These are phyloP conservation scores for Acropora tenuis DNA, from an alignment of 64 coral and sea anemone genomes.

Conservation along the genomic window DNA sequence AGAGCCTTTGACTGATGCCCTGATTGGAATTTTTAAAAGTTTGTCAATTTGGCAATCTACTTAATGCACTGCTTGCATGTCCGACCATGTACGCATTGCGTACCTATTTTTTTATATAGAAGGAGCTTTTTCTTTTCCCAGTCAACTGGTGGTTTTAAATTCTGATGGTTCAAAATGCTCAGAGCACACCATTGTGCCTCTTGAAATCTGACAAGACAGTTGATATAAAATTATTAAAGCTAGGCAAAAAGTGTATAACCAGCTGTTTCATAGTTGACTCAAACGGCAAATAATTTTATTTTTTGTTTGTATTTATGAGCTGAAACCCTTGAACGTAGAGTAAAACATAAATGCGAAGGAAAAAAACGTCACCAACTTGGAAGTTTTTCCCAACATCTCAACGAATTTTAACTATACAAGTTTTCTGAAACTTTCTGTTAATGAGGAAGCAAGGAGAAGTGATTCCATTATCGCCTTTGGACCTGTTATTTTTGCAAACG, in stretches of 20 bases:
- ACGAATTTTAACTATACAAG: not conserved
- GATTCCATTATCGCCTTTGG: no score
- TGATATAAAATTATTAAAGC: not conserved
- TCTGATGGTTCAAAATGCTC: conserved; percentile 49
- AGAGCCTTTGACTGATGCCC: no score
- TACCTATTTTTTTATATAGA: not conserved
- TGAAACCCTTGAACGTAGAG: conserved; percentile 14
- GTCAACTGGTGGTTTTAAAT: conserved; percentile 24
- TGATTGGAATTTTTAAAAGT: no score
- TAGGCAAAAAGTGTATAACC: conserved; percentile 4
- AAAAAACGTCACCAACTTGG: conserved; percentile 23
- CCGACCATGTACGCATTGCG: no score
- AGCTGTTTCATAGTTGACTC: not conserved
- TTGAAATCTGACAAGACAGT: conserved; percentile 19
- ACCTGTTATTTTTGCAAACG: no score
- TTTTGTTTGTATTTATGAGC: not conserved
- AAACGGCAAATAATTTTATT: conserved; percentile 3
- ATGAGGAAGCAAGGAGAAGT: no score
- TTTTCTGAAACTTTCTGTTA: no score
- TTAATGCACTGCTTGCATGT: no score
- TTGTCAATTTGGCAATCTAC: no score
- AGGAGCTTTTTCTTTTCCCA: conserved; percentile 45
- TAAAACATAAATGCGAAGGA: conserved; percentile 13
- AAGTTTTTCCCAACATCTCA: conserved; percentile 46
- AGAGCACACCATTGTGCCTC: conserved; percentile 38